A percentile compares a stretch with the other conserved stretches of the same genome.
phyloP scores from a whole-genome alignment of 2,113 vertebrate species.

The Peromyscus leucopus region DNA sequence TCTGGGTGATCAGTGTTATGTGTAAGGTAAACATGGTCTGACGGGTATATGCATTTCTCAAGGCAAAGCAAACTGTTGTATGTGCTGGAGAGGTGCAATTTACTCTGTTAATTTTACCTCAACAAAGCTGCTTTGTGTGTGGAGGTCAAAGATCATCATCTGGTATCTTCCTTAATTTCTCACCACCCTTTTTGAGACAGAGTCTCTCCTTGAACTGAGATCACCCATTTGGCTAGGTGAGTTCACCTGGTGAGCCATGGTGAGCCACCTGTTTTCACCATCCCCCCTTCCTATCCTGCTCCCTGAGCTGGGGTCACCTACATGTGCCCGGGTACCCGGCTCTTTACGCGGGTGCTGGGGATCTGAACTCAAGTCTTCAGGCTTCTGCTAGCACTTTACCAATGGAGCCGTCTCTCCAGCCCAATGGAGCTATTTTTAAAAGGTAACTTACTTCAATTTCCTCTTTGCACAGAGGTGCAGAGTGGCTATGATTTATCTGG shows the following conservation, averaged over 20 bases:
- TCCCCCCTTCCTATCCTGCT: too few relatives aligned
- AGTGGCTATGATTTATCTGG: not conserved
- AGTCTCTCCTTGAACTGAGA: not conserved
- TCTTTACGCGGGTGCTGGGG: not conserved
- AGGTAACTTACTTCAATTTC: not conserved
- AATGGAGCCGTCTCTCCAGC: not conserved
- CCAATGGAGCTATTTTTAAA: not conserved
- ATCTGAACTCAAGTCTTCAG: not conserved
- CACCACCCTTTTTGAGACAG: not conserved
- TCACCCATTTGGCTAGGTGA: not conserved
- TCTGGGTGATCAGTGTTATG: not conserved
- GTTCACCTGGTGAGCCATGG: not conserved
- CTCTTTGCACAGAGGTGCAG: not conserved
- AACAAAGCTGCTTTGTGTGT: not conserved
- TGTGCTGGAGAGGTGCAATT: not conserved
- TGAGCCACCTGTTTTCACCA: too few relatives aligned
- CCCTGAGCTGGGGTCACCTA: not conserved
- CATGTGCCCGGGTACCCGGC: too few relatives aligned
- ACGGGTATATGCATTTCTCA: not conserved
- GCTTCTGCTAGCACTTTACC: not conserved
- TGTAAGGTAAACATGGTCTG: not conserved
- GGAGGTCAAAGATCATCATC: not conserved
- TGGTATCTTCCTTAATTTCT: not conserved
- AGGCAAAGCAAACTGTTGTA: not conserved
- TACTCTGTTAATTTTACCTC: not conserved